phyloP scores from a whole-genome alignment of 2,113 vertebrate genomes.

The Lampris incognitus region DNA sequence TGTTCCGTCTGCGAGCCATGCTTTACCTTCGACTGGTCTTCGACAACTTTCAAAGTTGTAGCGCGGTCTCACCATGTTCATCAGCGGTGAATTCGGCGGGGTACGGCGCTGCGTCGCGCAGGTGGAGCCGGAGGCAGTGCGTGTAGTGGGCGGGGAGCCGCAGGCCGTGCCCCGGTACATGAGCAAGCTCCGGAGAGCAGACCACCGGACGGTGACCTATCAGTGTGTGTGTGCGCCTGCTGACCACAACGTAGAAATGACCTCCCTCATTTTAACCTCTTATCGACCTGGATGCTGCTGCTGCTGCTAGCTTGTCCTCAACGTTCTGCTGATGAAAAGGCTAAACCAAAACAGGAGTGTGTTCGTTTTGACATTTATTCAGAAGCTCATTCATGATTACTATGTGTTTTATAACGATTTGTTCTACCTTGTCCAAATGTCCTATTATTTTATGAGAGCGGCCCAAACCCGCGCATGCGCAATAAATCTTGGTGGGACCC shows the following conservation, averaged over 20 bases:
- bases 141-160: slow-evolving; percentile 63
- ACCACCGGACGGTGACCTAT: slow-evolving; percentile 79
- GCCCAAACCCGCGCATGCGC: too few relatives aligned
- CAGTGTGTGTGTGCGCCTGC: slow-evolving; percentile 57
- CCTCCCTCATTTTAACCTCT: slow-evolving; percentile 68
- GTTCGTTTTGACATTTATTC: too few relatives aligned
- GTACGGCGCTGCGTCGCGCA: too few relatives aligned
- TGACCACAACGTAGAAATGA: slow-evolving; percentile 47
- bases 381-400: too few relatives aligned
- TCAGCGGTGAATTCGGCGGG: not conserved
- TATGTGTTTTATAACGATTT: too few relatives aligned
- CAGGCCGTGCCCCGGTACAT: slow-evolving; percentile 56
- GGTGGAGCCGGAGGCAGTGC: slow-evolving; percentile 15
- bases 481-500: too few relatives aligned
- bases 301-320: too few relatives aligned
- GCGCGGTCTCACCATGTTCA: too few relatives aligned
- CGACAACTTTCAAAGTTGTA: slow-evolving; percentile 5
- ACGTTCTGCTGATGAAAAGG: too few relatives aligned
- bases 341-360: too few relatives aligned
- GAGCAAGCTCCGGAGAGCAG: slow-evolving; percentile 65
- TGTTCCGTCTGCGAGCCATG: not conserved
- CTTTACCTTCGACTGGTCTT: slow-evolving; percentile 50
- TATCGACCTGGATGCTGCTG: slow-evolving; percentile 20
- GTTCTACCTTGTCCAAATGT: too few relatives aligned
- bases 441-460: too few relatives aligned